phyloP scores from a whole-genome alignment of 2,113 vertebrate genomes.

The Atherinomorus stipes region DNA sequence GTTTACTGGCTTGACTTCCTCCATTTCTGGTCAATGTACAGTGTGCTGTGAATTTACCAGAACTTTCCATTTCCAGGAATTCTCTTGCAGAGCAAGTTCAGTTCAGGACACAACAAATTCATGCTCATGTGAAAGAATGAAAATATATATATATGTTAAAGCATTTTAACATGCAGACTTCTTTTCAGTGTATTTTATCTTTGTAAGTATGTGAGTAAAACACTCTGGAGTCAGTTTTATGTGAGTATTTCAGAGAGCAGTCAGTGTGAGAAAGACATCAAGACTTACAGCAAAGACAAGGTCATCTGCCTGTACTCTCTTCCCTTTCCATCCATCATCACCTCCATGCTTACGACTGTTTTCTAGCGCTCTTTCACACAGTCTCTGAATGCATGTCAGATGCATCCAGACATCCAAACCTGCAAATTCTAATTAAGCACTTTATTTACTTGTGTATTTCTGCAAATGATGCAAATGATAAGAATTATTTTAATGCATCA shows the following conservation, averaged over 20 bases:
- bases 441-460: background rate
- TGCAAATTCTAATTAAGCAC: background rate
- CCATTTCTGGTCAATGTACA: too few relatives aligned
- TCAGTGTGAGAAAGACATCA: constrained; percentile 33
- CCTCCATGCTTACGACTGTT: constrained; percentile 1
- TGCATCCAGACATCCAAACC: background rate
- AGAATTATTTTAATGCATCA: constrained; percentile 11
- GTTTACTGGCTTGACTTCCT: too few relatives aligned
- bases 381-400: background rate
- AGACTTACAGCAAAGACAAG: constrained; percentile 40
- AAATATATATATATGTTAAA: too few relatives aligned
- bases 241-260: constrained; percentile 13
- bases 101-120: too few relatives aligned
- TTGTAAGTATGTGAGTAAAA: constrained; percentile 16
- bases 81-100: too few relatives aligned
- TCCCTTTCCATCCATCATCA: constrained; percentile 9
- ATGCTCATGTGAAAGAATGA: too few relatives aligned
- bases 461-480: background rate
- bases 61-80: too few relatives aligned
- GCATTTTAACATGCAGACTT: too few relatives aligned
- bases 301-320: constrained; percentile 13
- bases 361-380: constrained; percentile 11
- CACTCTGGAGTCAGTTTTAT: constrained; percentile 16
- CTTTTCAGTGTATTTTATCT: background rate
- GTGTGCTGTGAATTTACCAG: too few relatives aligned